phyloP scores from a whole-genome alignment of 64 coral and sea anemone genomes.

The Orbicella faveolata region DNA sequence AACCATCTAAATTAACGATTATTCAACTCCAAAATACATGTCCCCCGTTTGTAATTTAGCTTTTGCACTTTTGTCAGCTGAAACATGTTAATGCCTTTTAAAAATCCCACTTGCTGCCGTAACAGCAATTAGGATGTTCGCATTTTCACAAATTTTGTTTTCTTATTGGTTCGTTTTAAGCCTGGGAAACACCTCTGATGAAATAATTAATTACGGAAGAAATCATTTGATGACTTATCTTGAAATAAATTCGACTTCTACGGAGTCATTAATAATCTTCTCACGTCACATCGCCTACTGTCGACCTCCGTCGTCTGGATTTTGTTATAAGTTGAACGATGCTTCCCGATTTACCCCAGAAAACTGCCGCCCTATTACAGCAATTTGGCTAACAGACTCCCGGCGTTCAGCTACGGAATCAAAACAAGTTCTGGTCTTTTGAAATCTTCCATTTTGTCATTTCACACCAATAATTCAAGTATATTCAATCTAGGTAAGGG shows the following conservation, averaged over 20 bases:
- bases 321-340: too few species aligned
- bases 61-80: not conserved
- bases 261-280: not conserved
- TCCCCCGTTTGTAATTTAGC: not conserved
- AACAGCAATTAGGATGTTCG: not conserved
- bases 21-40: not conserved
- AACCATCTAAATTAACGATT: not conserved
- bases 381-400: too few species aligned
- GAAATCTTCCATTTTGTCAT: not conserved
- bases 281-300: too few species aligned
- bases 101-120: not conserved
- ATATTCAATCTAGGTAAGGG: not conserved
- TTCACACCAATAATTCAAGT: not conserved
- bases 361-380: not conserved
- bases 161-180: slow-evolving; percentile 1
- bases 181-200: not conserved
- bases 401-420: too few species aligned
- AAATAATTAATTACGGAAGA: not conserved
- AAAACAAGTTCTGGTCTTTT: too few species aligned
- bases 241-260: not conserved
- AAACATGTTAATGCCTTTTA: not conserved
- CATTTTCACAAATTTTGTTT: not conserved
- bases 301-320: too few species aligned
- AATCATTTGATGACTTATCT: not conserved
- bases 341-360: not conserved